Conservation (phyloP, 2,797 vertebrate species). For the Carapus acus region DNA sequence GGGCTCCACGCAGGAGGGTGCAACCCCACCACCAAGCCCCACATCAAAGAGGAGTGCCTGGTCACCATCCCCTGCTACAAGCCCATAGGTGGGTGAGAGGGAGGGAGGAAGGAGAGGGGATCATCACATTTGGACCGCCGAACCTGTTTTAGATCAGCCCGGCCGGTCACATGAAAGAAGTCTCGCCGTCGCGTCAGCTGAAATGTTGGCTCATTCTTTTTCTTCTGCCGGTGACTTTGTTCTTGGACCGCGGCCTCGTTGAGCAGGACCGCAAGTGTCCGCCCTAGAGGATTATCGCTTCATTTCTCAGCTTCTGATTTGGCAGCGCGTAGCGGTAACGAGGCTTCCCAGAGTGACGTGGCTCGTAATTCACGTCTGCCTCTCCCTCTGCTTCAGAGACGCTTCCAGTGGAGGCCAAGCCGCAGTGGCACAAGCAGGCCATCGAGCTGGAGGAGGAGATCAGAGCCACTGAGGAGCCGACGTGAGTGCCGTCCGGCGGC, state of each 20-base stretch:
- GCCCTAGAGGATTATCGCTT: too few species aligned
- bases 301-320: too few species aligned
- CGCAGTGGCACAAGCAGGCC: slow-evolving; percentile 93
- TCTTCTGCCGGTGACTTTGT: too few species aligned
- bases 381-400: slow-evolving; percentile 73
- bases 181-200: not conserved
- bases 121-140: not conserved
- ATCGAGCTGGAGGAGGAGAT: slow-evolving; percentile 89
- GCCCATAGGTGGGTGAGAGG: slow-evolving; percentile 76
- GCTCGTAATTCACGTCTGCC: not conserved
- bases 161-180: not conserved
- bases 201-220: too few species aligned
- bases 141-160: not conserved
- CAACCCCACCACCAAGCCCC: slow-evolving; percentile 88
- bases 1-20: slow-evolving; percentile 93
- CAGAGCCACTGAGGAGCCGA: slow-evolving; percentile 83
- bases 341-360: too few species aligned
- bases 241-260: not conserved
- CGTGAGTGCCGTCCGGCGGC: too few species aligned
- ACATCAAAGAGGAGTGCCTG: slow-evolving; percentile 95
- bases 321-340: too few species aligned
- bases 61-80: slow-evolving; percentile 92
- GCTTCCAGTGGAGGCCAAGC: slow-evolving; percentile 87
- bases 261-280: not conserved
- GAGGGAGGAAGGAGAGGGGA: slow-evolving; percentile 63